Evolutionary conservation across 2,113 vertebrate genomes (phyloP).

Genomic region (Panthera tigris): DNA sequence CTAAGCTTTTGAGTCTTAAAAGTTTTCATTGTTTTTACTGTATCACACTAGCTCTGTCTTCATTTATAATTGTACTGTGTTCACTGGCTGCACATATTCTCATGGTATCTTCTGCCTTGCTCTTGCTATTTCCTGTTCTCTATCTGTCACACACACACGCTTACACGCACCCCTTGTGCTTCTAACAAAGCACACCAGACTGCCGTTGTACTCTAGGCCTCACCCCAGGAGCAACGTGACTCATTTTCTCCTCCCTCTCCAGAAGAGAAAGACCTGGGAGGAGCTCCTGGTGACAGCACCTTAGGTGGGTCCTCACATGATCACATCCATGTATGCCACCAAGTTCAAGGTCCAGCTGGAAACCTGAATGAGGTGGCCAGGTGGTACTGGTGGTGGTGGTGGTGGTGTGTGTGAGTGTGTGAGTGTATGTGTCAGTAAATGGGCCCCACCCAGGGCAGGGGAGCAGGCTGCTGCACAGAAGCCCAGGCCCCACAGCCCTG

Average conservation of each 20-base stretch:
- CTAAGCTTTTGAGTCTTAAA: neutral
- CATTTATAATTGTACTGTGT: slow-evolving; percentile 33
- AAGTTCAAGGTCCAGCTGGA: neutral
- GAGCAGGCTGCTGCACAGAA: neutral
- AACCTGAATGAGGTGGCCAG: neutral
- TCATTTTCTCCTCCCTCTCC: neutral
- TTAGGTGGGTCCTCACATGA: neutral
- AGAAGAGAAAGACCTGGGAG: neutral
- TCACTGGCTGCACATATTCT: neutral
- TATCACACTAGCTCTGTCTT: neutral
- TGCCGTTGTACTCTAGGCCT: neutral
- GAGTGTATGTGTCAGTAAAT: neutral
- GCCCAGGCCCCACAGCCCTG: neutral
- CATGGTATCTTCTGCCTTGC: neutral
- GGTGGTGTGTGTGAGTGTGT: neutral
- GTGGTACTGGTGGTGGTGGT: neutral
- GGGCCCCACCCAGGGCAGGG: neutral
- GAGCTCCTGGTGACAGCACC: neutral
- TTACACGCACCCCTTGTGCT: neutral
- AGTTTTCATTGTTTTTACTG: neutral
- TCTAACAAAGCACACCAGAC: neutral
- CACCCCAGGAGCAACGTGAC: neutral
- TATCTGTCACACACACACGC: neutral
- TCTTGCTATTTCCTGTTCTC: neutral
- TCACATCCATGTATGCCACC: neutral